phyloP scores from a whole-genome alignment of 2,113 vertebrate species.

The Megaceryle maxima region DNA sequence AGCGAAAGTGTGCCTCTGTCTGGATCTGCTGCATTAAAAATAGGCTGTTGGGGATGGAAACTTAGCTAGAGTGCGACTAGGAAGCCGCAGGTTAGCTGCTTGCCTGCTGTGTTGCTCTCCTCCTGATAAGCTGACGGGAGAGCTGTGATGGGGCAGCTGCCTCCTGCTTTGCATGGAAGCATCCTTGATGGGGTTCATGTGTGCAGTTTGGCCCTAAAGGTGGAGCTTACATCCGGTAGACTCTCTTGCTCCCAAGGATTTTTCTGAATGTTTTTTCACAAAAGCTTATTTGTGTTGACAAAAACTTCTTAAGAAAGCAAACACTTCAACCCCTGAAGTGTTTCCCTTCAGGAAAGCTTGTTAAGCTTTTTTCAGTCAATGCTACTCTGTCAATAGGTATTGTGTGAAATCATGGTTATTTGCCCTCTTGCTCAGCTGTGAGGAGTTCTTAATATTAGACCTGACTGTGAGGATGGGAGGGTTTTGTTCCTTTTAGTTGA shows the following conservation, averaged over 20 bases:
- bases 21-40: not conserved
- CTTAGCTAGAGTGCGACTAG: accelerated
- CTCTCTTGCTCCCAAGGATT: not conserved
- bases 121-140: not conserved
- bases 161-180: accelerated
- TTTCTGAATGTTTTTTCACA: not conserved
- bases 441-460: not conserved
- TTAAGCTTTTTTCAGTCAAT: not conserved
- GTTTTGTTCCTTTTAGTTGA: not conserved
- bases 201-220: not conserved
- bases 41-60: not conserved
- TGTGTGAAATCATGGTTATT: not conserved
- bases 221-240: not conserved
- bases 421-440: not conserved
- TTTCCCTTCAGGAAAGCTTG: not conserved
- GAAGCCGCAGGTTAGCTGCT: too few relatives aligned
- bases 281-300: not conserved
- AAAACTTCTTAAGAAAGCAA: not conserved
- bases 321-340: not conserved
- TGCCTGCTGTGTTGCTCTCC: too few relatives aligned
- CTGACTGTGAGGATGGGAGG: not conserved
- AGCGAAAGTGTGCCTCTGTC: not conserved
- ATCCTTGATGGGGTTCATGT: accelerated
- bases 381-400: not conserved
- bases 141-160: not conserved